These are phyloP conservation scores for Prinia subflava DNA, from an alignment of 2,113 vertebrate genomes.

Conservation along the genomic window DNA sequence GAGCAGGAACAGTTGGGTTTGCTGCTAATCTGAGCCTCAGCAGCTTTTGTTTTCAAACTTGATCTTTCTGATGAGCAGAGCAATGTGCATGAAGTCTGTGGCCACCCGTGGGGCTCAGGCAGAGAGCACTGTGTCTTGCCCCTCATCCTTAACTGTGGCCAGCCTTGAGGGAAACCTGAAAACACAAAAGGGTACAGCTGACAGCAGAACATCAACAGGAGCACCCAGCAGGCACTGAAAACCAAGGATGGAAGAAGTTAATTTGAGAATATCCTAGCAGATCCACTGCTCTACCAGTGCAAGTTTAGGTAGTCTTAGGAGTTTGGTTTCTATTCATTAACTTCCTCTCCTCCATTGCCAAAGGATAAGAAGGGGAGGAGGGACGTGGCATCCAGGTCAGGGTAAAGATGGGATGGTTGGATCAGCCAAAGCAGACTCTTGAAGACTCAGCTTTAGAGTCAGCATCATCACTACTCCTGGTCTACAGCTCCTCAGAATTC, in stretches of 20 bases:
- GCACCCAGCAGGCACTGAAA: not conserved
- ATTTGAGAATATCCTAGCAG: not conserved
- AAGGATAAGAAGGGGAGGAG: not conserved
- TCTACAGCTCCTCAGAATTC: not conserved
- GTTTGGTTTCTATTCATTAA: not conserved
- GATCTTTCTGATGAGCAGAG: not conserved
- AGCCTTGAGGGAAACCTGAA: not conserved
- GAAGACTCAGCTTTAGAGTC: not conserved
- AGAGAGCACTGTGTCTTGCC: not conserved
- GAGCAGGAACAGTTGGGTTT: not conserved
- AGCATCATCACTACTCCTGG: rapidly evolving
- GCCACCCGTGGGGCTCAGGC: not conserved
- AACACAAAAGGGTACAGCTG: not conserved
- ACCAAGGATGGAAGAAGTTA: not conserved
- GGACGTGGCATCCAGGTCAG: not conserved
- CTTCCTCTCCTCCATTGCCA: not conserved
- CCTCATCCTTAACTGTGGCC: too few relatives aligned
- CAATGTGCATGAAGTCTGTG: rapidly evolving
- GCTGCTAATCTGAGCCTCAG: not conserved
- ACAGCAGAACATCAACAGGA: rapidly evolving
- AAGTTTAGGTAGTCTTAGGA: not conserved
- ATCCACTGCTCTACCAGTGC: not conserved
- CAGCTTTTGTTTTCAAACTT: not conserved
- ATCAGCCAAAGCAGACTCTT: not conserved
- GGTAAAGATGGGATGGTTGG: not conserved